Conservation (phyloP, 2,113 vertebrate genomes). For the Pseudolaguvia tuberculata region DNA sequence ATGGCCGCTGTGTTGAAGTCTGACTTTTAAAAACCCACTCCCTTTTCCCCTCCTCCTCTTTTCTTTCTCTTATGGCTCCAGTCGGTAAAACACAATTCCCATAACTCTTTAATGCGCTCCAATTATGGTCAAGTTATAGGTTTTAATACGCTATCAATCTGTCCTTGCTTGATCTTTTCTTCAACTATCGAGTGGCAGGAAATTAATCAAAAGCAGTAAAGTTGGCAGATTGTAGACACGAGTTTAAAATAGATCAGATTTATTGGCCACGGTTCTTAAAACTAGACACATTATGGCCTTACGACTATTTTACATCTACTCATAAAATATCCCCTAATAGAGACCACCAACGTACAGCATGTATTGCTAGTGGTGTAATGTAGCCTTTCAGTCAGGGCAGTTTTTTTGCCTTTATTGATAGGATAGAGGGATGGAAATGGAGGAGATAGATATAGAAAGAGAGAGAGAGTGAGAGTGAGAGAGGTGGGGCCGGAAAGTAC, state of each 20-base stretch:
- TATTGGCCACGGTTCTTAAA: slow-evolving; percentile 56
- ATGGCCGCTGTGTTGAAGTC: slow-evolving; percentile 14
- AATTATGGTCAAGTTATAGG: slow-evolving; percentile 58
- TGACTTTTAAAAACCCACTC: slow-evolving; percentile 6
- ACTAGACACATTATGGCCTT: slow-evolving; percentile 21
- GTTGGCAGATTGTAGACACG: slow-evolving; percentile 66
- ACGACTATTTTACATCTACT: neutral
- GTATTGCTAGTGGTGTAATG: too few species aligned
- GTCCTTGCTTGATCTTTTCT: slow-evolving; percentile 61
- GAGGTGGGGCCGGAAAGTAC: too few species aligned
- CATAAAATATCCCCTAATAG: neutral
- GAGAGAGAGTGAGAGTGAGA: too few species aligned
- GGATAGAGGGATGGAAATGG: neutral
- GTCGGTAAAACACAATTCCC: slow-evolving; percentile 49
- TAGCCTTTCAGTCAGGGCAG: too few species aligned
- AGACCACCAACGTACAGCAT: neutral
- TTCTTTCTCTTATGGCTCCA: slow-evolving; percentile 6
- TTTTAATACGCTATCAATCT: slow-evolving; percentile 59
- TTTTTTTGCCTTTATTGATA: too few species aligned
- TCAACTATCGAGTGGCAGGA: slow-evolving; percentile 55
- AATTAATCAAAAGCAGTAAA: slow-evolving; percentile 67
- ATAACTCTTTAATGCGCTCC: slow-evolving; percentile 53
- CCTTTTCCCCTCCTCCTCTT: neutral
- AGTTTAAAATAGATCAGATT: slow-evolving; percentile 67
- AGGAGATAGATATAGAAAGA: too few species aligned